phyloP scores from a whole-genome alignment of 2,888 invertebrate species.

The Ormyrus thymus region DNA sequence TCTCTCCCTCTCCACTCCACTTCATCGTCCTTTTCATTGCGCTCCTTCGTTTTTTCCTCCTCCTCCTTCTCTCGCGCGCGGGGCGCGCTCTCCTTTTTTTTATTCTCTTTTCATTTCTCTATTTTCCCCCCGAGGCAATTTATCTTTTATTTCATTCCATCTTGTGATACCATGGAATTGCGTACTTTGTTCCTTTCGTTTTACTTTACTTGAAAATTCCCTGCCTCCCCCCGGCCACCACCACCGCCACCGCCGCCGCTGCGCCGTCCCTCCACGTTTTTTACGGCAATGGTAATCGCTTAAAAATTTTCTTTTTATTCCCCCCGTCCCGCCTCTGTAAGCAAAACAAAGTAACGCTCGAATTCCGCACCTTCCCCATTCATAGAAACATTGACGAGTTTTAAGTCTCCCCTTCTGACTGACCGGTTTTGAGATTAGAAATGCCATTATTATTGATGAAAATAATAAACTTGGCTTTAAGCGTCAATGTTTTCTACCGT shows the following conservation, averaged over 20 bases:
- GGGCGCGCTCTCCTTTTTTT: background rate
- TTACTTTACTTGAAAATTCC: constrained; percentile 42
- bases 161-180: constrained; percentile 36
- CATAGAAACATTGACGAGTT: no score
- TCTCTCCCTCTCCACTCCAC: constrained; percentile 20
- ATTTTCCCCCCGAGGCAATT: constrained; percentile 36
- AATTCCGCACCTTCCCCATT: background rate
- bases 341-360: constrained; percentile 9
- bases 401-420: no score
- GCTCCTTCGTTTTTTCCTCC: background rate
- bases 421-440: no score
- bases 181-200: constrained; percentile 37
- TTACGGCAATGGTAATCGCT: constrained; percentile 43
- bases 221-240: background rate
- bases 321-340: constrained; percentile 2
- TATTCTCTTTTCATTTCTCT: constrained; percentile 19
- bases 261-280: background rate
- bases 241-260: background rate
- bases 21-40: constrained; percentile 35
- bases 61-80: background rate
- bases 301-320: constrained; percentile 36
- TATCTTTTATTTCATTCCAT: constrained; percentile 56
- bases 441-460: no score
- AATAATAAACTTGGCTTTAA: no score
- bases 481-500: no score